Conservation (phyloP, 2,888 invertebrate species). For the Microdon myrmicae region DNA sequence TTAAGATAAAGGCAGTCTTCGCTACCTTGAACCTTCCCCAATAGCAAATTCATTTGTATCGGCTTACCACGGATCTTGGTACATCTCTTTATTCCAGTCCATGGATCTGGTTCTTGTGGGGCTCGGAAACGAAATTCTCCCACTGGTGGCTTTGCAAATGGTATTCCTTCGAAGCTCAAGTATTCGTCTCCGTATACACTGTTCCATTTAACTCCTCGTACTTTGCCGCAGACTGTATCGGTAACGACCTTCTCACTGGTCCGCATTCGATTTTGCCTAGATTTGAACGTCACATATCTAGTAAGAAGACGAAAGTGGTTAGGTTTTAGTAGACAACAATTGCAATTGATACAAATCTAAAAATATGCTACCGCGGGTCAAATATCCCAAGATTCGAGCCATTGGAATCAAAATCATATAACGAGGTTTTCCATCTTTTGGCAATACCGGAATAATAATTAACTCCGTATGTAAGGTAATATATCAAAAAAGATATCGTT, state of each 20-base stretch:
- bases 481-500: no score
- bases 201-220: constrained; percentile 63
- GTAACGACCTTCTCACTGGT: constrained; percentile 62
- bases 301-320: no score
- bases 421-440: no score
- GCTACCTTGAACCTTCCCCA: constrained; percentile 66
- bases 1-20: constrained; percentile 71
- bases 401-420: no score
- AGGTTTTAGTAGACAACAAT: no score
- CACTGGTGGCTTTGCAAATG: constrained; percentile 65
- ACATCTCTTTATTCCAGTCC: constrained; percentile 67
- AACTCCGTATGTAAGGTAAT: no score
- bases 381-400: no score
- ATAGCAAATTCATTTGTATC: constrained; percentile 63
- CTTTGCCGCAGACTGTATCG: constrained; percentile 62
- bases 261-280: constrained; percentile 61
- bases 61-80: constrained; percentile 62
- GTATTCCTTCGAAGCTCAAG: constrained; percentile 64
- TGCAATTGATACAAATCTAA: no score
- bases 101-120: constrained; percentile 66
- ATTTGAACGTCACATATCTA: constrained; percentile 65
- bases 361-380: no score
- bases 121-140: constrained; percentile 65
- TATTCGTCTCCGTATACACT: constrained; percentile 62
- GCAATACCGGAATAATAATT: no score